Evolutionary conservation across 2,797 vertebrate genomes (phyloP), one percentile per base, ranked within the genome.

Genomic region (Macropus fuliginosus): DNA sequence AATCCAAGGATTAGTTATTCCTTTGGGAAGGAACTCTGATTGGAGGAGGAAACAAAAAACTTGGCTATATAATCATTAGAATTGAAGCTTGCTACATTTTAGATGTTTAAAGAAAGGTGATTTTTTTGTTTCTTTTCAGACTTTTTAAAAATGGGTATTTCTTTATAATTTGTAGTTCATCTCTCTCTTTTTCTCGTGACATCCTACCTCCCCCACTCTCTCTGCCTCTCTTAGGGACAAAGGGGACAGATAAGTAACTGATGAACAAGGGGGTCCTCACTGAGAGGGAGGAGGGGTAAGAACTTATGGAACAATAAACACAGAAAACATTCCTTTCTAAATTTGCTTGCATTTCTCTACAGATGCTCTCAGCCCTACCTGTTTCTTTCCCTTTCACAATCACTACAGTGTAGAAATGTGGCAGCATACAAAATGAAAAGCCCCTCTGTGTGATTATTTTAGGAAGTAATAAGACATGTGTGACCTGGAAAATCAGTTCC

Each of bases 391-490:
- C 29, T 94, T 97, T 96, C 90, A 95, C 52, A 1, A 94, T 97
- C 97, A 97, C 34, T 90, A 62, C 92, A 0, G 56, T 95, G 91
- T 52, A 0, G 0, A 98, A 96, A 93, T 16, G 57, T 92, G 98
- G 95, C 66, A 97, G 91, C 94, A 97, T 98, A 98, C 96, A 98
- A 98, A 98, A 98, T 90, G 3, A 96, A 98, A 98, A 98, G 93
- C 55, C 92, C 89, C 97, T 97, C 90, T 94, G 95, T 92, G 93
- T 97, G 98, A 97, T 97, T 98, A 96, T 98, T 97, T 96, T 87
- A 94, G n/a, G 98, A 98, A 97, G 94, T 95, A 97, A 96, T 98
- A 96, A 98, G 96, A 97, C 92, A 97, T 12, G 89, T 95, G 96
- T 6, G 11, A 98, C 95, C 81, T 92, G 89, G 96, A 96, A 98